Conservation (phyloP, 2,888 invertebrate genomes). For the Anagyrus pseudococci region DNA sequence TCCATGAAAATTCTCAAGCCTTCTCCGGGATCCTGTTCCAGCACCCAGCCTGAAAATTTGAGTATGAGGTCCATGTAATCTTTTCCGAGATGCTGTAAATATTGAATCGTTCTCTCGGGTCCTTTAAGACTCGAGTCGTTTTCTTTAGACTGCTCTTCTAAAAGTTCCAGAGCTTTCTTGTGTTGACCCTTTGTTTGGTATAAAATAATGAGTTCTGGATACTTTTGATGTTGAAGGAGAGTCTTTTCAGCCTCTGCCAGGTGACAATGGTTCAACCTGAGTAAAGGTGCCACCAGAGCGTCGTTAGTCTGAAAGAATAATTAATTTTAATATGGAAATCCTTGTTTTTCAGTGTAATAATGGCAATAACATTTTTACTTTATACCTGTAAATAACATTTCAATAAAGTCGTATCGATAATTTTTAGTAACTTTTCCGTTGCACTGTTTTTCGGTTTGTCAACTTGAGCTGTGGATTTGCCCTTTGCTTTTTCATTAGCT, state of each 20-base stretch:
- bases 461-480: slow-evolving; percentile 44
- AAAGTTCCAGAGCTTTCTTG: slow-evolving; percentile 85
- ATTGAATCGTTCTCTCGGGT: slow-evolving; percentile 84
- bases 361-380: slow-evolving; percentile 42
- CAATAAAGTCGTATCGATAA: slow-evolving; percentile 95
- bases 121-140: slow-evolving; percentile 81
- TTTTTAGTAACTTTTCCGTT: slow-evolving; percentile 77
- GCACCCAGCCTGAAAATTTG: slow-evolving; percentile 93
- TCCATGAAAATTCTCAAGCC: slow-evolving; percentile 76
- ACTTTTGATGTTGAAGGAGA: slow-evolving; percentile 84
- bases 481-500: slow-evolving; percentile 46
- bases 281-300: slow-evolving; percentile 87
- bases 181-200: slow-evolving; percentile 95
- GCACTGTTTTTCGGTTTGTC: slow-evolving; percentile 62
- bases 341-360: background rate
- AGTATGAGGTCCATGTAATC: slow-evolving; percentile 85
- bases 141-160: slow-evolving; percentile 78
- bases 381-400: slow-evolving; percentile 93
- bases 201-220: slow-evolving; percentile 91
- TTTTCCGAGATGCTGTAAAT: slow-evolving; percentile 86
- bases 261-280: slow-evolving; percentile 91
- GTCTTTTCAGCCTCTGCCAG: slow-evolving; percentile 92
- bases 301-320: slow-evolving; percentile 82
- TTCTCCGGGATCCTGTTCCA: slow-evolving; percentile 84
- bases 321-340: background rate